These are phyloP conservation scores for Capitulum mitella DNA, from an alignment of 2,888 invertebrate species.

Conservation along the genomic window DNA sequence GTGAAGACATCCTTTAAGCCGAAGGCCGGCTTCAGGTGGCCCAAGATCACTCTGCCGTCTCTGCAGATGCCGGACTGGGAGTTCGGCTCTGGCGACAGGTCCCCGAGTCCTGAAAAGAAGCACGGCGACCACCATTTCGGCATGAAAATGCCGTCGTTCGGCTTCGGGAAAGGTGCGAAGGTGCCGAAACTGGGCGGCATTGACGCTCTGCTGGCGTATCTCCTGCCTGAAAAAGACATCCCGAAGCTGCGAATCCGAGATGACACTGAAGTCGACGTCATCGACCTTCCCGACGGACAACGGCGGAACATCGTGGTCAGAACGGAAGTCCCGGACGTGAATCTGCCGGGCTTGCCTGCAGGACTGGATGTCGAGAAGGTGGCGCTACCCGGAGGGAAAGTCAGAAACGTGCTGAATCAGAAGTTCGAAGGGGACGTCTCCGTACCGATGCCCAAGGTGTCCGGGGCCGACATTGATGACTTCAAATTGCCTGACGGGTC, in stretches of 20 bases:
- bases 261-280: slow-evolving; percentile 6
- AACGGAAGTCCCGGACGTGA: background rate
- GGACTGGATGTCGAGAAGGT: background rate
- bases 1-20: background rate
- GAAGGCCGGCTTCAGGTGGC: background rate
- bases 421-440: background rate
- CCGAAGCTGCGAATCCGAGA: background rate
- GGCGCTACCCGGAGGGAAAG: background rate
- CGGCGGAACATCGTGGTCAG: background rate
- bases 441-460: background rate
- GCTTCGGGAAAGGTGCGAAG: background rate
- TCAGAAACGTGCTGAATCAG: background rate
- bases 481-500: background rate
- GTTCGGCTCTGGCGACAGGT: background rate
- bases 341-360: background rate
- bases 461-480: slow-evolving; percentile 7
- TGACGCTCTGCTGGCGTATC: background rate
- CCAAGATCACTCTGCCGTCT: background rate
- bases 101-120: background rate
- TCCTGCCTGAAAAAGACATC: background rate
- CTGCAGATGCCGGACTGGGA: slow-evolving; percentile 9
- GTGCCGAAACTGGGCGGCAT: background rate
- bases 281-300: background rate
- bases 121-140: background rate
- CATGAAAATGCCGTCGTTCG: slow-evolving; percentile 7